phyloP scores from a whole-genome alignment of 2,113 vertebrate species.

The Lepisosteus osseus region DNA sequence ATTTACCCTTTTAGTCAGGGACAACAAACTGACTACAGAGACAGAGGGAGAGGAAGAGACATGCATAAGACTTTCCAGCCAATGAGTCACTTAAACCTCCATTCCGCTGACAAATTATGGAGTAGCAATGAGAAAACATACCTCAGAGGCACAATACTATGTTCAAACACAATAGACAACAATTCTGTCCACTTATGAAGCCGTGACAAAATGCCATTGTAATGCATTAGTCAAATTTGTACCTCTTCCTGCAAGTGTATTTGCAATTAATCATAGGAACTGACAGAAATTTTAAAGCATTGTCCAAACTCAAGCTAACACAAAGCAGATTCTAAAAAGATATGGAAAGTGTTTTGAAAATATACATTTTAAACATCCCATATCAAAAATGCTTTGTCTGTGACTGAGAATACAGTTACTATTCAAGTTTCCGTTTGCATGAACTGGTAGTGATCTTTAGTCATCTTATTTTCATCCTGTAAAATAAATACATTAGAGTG shows the following conservation, averaged over 20 bases:
- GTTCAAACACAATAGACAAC: not conserved
- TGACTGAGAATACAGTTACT: too few species aligned
- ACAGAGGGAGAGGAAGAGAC: slow-evolving; percentile 6
- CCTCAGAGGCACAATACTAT: slow-evolving; percentile 17
- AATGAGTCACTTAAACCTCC: slow-evolving; percentile 24
- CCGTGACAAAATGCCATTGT: slow-evolving; percentile 16
- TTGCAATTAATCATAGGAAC: slow-evolving; percentile 25
- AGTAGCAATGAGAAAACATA: slow-evolving; percentile 13
- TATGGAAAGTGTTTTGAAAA: too few species aligned
- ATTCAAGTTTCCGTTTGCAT: too few species aligned
- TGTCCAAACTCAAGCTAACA: too few species aligned
- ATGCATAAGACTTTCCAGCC: slow-evolving; percentile 34
- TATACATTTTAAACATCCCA: too few species aligned
- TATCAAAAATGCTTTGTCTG: too few species aligned
- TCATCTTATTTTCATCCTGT: too few species aligned
- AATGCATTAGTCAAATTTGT: slow-evolving; percentile 28
- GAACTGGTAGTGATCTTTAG: too few species aligned
- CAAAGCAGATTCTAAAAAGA: too few species aligned
- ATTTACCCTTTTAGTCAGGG: slow-evolving; percentile 19
- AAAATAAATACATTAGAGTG: too few species aligned
- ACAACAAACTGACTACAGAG: slow-evolving; percentile 16
- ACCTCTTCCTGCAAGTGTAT: slow-evolving; percentile 29
- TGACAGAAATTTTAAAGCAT: too few species aligned
- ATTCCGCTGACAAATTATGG: not conserved
- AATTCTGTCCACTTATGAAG: not conserved